Conservation (phyloP, 2,888 invertebrate species). For the Oligia strigilis region DNA sequence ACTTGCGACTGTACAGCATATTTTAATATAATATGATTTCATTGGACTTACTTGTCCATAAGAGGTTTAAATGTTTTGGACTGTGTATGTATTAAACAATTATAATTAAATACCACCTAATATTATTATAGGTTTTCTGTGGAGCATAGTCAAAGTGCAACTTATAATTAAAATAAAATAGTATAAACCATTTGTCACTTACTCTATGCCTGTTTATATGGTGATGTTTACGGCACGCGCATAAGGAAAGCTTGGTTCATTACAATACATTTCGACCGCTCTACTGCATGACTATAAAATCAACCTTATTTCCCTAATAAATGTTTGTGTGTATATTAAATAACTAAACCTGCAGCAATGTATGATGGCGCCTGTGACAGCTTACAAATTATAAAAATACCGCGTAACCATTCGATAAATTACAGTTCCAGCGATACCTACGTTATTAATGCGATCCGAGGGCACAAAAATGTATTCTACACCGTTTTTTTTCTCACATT, state of each 20-base stretch:
- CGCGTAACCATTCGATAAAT: neutral
- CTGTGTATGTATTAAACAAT: constrained; percentile 13
- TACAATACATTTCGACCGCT: neutral
- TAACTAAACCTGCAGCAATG: constrained; percentile 5
- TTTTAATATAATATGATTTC: neutral
- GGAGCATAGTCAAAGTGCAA: neutral
- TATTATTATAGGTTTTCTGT: constrained; percentile 4
- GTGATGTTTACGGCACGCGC: neutral
- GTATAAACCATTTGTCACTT: neutral
- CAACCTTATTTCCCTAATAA: constrained; percentile 5
- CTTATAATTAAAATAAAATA: neutral
- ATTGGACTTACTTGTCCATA: constrained; percentile 14
- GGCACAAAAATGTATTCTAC: neutral
- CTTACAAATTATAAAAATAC: neutral
- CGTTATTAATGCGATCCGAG: neutral
- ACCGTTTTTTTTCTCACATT: neutral
- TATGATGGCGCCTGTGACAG: neutral
- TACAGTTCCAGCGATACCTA: neutral
- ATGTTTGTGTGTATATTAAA: neutral
- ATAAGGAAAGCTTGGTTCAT: neutral
- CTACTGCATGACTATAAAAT: neutral
- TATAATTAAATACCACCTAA: constrained; percentile 11
- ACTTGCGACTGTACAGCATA: neutral
- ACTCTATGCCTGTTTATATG: neutral
- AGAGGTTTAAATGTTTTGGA: constrained; percentile 2